Conservation (phyloP, 2,797 vertebrate genomes). For the Coccyzus lansbergi region DNA sequence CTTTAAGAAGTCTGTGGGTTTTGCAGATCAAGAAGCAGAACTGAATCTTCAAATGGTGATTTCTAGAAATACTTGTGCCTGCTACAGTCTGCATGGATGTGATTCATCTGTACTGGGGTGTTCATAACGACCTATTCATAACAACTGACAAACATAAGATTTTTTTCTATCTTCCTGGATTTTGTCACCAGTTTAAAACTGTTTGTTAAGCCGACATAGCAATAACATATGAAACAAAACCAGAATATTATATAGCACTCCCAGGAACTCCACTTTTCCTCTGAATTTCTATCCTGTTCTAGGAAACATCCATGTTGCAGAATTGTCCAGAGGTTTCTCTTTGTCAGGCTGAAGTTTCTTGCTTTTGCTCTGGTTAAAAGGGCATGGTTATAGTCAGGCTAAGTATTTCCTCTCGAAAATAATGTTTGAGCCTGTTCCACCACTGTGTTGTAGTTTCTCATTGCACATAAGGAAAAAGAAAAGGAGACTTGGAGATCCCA, state of each 20-base stretch:
- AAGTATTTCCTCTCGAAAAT: neutral
- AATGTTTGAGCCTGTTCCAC: neutral
- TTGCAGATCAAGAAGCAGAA: neutral
- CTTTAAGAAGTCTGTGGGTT: neutral
- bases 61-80: neutral
- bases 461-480: neutral
- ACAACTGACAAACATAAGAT: neutral
- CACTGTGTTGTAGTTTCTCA: neutral
- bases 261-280: neutral
- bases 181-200: neutral
- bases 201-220: neutral
- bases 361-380: neutral
- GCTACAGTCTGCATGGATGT: neutral
- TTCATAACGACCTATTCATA: neutral
- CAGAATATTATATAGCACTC: neutral
- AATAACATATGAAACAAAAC: conserved; percentile 28
- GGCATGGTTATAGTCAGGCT: neutral
- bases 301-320: neutral
- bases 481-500: neutral
- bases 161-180: neutral
- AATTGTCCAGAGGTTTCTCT: neutral
- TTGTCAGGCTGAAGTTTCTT: neutral
- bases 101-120: neutral
- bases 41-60: neutral
- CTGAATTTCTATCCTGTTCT: neutral